Evolutionary conservation across 2,113 vertebrate genomes (phyloP), one percentile per base, ranked within the genome.

Genomic region (Axis porcinus): DNA sequence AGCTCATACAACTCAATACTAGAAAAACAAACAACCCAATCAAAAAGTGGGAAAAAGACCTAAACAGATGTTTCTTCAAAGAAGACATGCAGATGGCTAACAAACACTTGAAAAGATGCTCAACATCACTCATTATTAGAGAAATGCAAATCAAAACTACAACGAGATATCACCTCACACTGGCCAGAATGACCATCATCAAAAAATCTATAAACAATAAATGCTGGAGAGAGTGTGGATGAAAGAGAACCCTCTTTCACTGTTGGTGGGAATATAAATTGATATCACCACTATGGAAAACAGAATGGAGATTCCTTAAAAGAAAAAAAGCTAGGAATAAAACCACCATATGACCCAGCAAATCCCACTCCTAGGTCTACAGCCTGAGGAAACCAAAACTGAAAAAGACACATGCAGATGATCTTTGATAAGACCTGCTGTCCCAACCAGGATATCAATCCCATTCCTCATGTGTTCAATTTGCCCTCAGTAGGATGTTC

Each of bases 401-500:
- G 19, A 70, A 70, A 70, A 6, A 6, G 64, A 70, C 19, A 36
- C 19, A 23, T 10, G 64, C 64, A 70, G n/a, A 1, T 70, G 64
- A 70, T 70, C 9, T 98, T 99, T 99, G 95, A 99, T 99, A 11
- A 99, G 99, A 10, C 99, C 99, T 30, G 99, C 99, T 5, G 99
- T 99, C 50, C 99, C 99, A 96, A 99, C 99, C 58, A 99, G 98
- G 88, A 99, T 98, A 96, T 99, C 99, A 2, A 99, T 99, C 50
- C 99, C 99, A 67, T 98, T 99, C 92, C 99, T 99, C 83, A 99
- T 99, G 2, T 99, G 98, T 47, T 99, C 99, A 40, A 99, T 57
- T 95, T 99, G 99, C 14, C 98, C 99, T 92, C 99, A 99, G 95
- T 99, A 99, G 0, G 99, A 99, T 82, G 99, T 99, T 97, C 99